Percentiles rank a stretch among this genome's conserved stretches.
phyloP scores from a whole-genome alignment of 2,888 invertebrate genomes.

The Lacanobia wlatinum region DNA sequence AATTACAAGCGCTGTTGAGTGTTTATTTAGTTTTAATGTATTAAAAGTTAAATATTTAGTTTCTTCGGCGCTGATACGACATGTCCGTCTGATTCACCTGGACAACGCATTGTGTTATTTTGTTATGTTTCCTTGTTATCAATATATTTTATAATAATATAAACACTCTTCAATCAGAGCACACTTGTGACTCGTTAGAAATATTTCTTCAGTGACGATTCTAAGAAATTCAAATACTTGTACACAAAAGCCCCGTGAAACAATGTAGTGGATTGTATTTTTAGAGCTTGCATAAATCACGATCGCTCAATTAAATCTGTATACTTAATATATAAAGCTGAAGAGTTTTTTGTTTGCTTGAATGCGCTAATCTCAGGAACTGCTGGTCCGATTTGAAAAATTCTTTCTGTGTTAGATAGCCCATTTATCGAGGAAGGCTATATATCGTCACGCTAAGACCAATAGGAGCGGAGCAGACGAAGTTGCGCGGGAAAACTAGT shows the following conservation, averaged over 20 bases:
- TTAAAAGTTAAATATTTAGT: constrained; percentile 61
- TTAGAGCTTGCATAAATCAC: neutral
- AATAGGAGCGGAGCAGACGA: no score
- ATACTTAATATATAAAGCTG: no score
- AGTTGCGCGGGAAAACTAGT: no score
- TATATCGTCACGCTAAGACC: no score
- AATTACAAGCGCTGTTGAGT: constrained; percentile 9
- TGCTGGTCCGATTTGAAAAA: no score
- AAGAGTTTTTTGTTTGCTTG: no score
- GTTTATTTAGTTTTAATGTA: constrained; percentile 32
- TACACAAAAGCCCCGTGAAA: constrained; percentile 20
- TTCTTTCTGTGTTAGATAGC: no score
- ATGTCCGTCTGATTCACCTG: constrained; percentile 59
- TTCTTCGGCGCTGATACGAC: constrained; percentile 54
- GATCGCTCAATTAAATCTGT: neutral
- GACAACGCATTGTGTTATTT: constrained; percentile 41
- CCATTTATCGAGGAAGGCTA: no score
- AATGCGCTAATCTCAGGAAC: no score
- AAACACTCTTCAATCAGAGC: constrained; percentile 57
- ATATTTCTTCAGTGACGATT: constrained; percentile 24
- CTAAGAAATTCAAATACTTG: constrained; percentile 9
- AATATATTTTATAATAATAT: constrained; percentile 56
- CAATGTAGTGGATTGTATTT: neutral
- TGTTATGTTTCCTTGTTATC: constrained; percentile 53
- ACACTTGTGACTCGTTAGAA: constrained; percentile 25